Evolutionary conservation across 2,797 vertebrate species (phyloP).

Genomic region (Macroramphosus scolopax): DNA sequence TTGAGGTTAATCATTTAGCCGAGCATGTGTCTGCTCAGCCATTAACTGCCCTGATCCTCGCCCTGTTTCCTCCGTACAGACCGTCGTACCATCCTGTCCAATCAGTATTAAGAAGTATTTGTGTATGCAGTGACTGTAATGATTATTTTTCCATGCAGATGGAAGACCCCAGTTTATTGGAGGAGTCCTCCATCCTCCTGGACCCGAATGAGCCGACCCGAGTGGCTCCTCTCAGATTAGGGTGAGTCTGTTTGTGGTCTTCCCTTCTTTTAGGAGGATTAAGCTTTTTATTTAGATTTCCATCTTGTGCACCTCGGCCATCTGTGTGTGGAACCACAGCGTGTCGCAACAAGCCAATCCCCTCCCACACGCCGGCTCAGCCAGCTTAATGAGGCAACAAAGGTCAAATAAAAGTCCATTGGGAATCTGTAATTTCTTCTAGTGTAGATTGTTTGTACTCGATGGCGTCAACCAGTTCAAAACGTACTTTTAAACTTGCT

Average conservation of each 20-base stretch:
- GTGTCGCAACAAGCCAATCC: slow-evolving; percentile 2
- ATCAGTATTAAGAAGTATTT: no score
- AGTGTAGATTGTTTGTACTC: neutral
- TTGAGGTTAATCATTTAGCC: slow-evolving; percentile 66
- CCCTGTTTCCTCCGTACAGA: no score
- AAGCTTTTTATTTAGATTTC: slow-evolving; percentile 9
- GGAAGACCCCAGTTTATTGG: slow-evolving; percentile 96
- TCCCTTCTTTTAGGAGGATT: slow-evolving; percentile 12
- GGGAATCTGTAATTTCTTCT: neutral
- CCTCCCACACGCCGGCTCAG: slow-evolving; percentile 29
- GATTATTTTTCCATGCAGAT: slow-evolving; percentile 78
- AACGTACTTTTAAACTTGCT: no score
- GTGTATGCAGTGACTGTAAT: slow-evolving; percentile 6
- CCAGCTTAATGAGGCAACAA: neutral
- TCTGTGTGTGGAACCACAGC: slow-evolving; percentile 17
- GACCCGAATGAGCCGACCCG: slow-evolving; percentile 88
- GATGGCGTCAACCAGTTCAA: no score
- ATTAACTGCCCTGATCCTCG: no score
- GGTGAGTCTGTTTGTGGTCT: slow-evolving; percentile 73
- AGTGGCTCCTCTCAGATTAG: slow-evolving; percentile 87
- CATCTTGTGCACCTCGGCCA: slow-evolving; percentile 4
- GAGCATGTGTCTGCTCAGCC: slow-evolving; percentile 29
- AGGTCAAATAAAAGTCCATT: slow-evolving; percentile 1
- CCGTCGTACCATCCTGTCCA: no score
- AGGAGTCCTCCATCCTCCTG: slow-evolving; percentile 89